A percentile compares a stretch with the other conserved stretches of the same genome.
Evolutionary conservation across 2,888 invertebrate genomes (phyloP).

Genomic region (Temnothorax unifasciatus): DNA sequence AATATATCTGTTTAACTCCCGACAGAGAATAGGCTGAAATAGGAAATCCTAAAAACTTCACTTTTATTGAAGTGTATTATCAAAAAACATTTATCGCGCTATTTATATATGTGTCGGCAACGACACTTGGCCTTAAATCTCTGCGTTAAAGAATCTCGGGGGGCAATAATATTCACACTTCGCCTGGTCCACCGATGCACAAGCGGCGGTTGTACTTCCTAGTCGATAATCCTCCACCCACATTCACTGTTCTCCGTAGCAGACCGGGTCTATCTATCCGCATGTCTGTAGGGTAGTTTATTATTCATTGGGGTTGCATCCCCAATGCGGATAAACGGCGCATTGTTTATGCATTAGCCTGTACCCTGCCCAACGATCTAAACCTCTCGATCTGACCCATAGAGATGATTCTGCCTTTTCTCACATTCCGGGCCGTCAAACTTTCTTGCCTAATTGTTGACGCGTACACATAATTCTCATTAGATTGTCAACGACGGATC

Average conservation of each 20-base stretch:
- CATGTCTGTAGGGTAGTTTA: slow-evolving; percentile 79
- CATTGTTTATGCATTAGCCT: slow-evolving; percentile 84
- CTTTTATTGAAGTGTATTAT: slow-evolving; percentile 8
- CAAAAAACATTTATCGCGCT: slow-evolving; percentile 20
- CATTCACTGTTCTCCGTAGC: slow-evolving; percentile 57
- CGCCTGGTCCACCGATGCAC: slow-evolving; percentile 56
- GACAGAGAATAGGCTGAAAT: background rate
- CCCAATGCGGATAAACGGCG: slow-evolving; percentile 81
- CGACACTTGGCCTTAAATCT: background rate
- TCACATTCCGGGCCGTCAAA: slow-evolving; percentile 64
- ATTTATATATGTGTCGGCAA: background rate
- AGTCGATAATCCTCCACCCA: slow-evolving; percentile 77
- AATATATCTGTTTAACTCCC: background rate
- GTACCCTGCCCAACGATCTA: slow-evolving; percentile 66
- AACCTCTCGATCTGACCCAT: slow-evolving; percentile 67
- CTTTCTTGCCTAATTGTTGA: slow-evolving; percentile 59
- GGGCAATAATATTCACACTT: slow-evolving; percentile 73
- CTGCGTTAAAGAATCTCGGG: slow-evolving; percentile 59
- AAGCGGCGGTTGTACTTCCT: slow-evolving; percentile 66
- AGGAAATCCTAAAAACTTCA: background rate
- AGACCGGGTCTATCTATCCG: slow-evolving; percentile 73
- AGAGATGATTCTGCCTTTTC: slow-evolving; percentile 70
- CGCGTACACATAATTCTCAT: slow-evolving; percentile 12
- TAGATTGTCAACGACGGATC: background rate
- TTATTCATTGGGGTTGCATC: slow-evolving; percentile 83